These are phyloP conservation scores for Manduca sexta DNA, from an alignment of 1,140 invertebrate genomes.

Conservation along the genomic window DNA sequence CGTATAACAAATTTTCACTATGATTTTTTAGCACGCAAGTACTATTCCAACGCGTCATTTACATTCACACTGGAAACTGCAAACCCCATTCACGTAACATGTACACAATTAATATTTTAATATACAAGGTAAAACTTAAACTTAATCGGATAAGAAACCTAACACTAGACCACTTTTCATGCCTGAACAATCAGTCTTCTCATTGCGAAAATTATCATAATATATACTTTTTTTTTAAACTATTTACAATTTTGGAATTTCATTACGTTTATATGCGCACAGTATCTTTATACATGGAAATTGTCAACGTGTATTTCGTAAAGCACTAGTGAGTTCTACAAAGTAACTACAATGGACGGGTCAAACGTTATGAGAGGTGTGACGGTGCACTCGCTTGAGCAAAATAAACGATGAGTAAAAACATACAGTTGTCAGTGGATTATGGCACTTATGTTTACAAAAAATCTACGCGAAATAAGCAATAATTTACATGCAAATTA, in stretches of 20 bases:
- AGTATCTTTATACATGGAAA: slow-evolving; percentile 33
- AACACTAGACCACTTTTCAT: slow-evolving; percentile 58
- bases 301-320: slow-evolving; percentile 10
- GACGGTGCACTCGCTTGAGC: slow-evolving; percentile 12
- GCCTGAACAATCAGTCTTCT: slow-evolving; percentile 69
- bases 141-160: slow-evolving; percentile 48
- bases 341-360: slow-evolving; percentile 49
- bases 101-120: slow-evolving; percentile 41
- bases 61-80: slow-evolving; percentile 18
- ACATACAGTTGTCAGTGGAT: slow-evolving; percentile 23
- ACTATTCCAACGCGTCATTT: slow-evolving; percentile 21
- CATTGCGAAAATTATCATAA: slow-evolving; percentile 67
- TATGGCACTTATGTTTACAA: slow-evolving; percentile 32
- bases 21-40: slow-evolving; percentile 17
- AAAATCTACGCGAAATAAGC: slow-evolving; percentile 21
- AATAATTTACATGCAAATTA: slow-evolving; percentile 11
- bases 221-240: slow-evolving; percentile 17
- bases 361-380: slow-evolving; percentile 22
- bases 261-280: slow-evolving; percentile 22
- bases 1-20: slow-evolving; percentile 19
- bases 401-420: slow-evolving; percentile 14
- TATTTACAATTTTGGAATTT: slow-evolving; percentile 35
- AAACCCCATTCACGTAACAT: slow-evolving; percentile 20
- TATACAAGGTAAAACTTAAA: slow-evolving; percentile 52
- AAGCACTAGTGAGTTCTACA: slow-evolving; percentile 19